Percentiles rank a stretch among this genome's conserved stretches.
phyloP scores from a whole-genome alignment of 1,140 invertebrate genomes.

The Lepidurus packardi region DNA sequence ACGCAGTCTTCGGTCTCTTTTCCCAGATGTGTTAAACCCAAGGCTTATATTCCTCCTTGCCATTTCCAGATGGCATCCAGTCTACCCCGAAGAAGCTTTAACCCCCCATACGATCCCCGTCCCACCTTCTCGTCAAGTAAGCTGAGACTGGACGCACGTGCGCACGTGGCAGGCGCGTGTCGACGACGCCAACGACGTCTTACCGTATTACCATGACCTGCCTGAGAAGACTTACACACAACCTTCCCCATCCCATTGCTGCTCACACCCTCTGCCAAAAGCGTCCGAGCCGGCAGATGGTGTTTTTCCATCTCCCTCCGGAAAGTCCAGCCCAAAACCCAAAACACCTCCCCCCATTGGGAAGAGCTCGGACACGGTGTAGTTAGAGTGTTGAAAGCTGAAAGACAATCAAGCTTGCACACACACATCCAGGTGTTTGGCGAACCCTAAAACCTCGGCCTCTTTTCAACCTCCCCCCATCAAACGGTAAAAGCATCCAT shows the following conservation, averaged over 20 bases:
- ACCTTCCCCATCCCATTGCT: too few relatives aligned
- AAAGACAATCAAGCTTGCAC: not conserved
- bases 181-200: slow-evolving; percentile 16
- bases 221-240: not conserved
- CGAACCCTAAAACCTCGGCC: not conserved
- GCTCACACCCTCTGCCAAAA: not conserved
- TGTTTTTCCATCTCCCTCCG: not conserved
- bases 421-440: slow-evolving; percentile 2
- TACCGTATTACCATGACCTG: slow-evolving; percentile 14
- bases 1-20: too few relatives aligned
- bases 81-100: not conserved
- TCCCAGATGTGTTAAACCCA: not conserved
- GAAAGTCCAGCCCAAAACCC: not conserved
- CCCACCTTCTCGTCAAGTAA: not conserved
- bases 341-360: not conserved
- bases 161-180: not conserved
- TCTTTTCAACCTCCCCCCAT: not conserved
- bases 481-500: not conserved
- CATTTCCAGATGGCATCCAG: not conserved
- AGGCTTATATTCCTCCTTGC: not conserved
- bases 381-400: not conserved
- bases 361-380: not conserved
- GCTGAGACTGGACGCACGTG: not conserved
- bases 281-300: not conserved
- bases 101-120: not conserved